Evolutionary conservation across 2,113 vertebrate genomes (phyloP).

Genomic region (Sapayoa aenigma): DNA sequence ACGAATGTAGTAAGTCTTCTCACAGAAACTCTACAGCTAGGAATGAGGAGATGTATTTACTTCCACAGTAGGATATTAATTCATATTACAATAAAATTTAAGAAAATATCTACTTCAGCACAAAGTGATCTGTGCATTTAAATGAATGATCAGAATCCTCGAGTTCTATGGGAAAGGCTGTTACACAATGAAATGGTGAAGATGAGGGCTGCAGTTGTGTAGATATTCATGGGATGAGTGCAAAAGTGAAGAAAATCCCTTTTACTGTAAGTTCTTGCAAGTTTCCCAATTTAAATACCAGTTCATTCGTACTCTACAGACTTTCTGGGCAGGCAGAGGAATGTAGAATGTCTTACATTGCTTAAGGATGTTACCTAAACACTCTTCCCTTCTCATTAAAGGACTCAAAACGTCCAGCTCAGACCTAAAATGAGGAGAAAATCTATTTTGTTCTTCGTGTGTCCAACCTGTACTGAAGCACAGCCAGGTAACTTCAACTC

Average conservation of each 20-base stretch:
- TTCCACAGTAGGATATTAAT: neutral
- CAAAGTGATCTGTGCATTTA: neutral
- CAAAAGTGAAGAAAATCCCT: neutral
- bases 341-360: neutral
- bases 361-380: neutral
- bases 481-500: neutral
- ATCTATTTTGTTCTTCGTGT: neutral
- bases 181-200: neutral
- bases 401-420: neutral
- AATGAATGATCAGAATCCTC: neutral
- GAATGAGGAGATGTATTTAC: neutral
- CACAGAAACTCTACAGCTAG: neutral
- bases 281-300: neutral
- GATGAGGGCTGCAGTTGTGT: neutral
- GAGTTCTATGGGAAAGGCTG: neutral
- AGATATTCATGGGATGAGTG: neutral
- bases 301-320: neutral
- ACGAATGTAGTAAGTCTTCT: neutral
- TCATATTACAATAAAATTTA: neutral
- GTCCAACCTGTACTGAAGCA: neutral
- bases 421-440: neutral
- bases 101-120: slow-evolving; percentile 10
- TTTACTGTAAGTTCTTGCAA: neutral
- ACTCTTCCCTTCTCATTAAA: neutral
- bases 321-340: neutral